phyloP scores from a whole-genome alignment of 2,888 invertebrate species.

The Amphiduros pacificus region DNA sequence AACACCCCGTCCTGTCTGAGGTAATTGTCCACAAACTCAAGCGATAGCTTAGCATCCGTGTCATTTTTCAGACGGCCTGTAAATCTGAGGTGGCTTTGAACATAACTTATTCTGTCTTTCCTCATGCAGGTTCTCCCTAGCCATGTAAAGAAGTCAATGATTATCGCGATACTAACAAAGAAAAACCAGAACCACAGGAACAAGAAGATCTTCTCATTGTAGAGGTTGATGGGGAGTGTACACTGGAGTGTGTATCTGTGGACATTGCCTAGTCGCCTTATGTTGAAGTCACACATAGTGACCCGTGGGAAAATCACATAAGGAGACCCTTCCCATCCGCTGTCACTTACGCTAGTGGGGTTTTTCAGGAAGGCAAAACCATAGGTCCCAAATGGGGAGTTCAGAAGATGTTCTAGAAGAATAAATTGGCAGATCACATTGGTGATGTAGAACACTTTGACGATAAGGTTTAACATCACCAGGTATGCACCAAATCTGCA shows the following conservation, averaged over 20 bases:
- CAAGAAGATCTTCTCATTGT: constrained; percentile 53
- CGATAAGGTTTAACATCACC: no score
- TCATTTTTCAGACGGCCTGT: constrained; percentile 19
- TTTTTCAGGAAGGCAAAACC: no score
- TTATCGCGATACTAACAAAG: constrained; percentile 57
- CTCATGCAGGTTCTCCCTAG: constrained; percentile 30
- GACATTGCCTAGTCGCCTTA: constrained; percentile 45
- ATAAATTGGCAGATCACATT: no score
- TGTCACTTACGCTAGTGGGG: no score
- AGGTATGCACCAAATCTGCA: no score
- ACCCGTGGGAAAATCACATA: constrained; percentile 55
- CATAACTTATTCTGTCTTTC: constrained; percentile 21
- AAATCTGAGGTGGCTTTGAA: constrained; percentile 39
- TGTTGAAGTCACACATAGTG: constrained; percentile 55
- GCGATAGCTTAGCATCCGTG: constrained; percentile 46
- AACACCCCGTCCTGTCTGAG: constrained; percentile 59
- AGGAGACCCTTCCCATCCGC: constrained; percentile 54
- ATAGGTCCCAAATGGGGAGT: no score
- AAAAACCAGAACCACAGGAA: constrained; percentile 63
- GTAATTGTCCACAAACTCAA: constrained; percentile 43
- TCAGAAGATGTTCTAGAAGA: no score
- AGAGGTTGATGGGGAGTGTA: constrained; percentile 47
- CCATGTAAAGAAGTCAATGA: constrained; percentile 60
- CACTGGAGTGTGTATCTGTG: constrained; percentile 60
- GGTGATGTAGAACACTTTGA: no score